Evolutionary conservation across 2,797 vertebrate genomes (phyloP), one percentile per base, ranked within the genome.

Genomic region (Eospalax fontanierii): DNA sequence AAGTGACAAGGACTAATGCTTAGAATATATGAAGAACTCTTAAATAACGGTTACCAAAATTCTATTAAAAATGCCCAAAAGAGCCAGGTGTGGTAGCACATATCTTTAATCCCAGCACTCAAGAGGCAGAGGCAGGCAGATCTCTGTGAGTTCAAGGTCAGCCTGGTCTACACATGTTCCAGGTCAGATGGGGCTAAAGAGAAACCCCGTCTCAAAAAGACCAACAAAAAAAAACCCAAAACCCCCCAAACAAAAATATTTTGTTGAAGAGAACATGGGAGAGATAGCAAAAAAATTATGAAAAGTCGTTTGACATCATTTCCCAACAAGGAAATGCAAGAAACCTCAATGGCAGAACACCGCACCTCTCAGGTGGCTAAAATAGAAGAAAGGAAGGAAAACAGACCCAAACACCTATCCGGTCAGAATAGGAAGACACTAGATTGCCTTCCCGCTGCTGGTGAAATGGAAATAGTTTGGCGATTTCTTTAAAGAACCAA

Each of bases 401-500:
- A 68, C 33, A 33, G 65, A 28, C 63, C 28, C 35, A 73, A 38
- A 59, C 68, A n/a, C n/a, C n/a, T n/a, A n/a, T 57, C 38, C 76
- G n/a, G 11, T 76, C 19, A 89, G 4, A 30, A 82, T 40, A 6
- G 24, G 50, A 12, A 54, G 50, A 15, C 14, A 7, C 50, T 54
- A 14, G 50, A 54, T 15, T 54, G 50, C 50, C n/a, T 46, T 68
- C 50, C 63, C 33, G 35, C 24, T 65, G 59, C 21, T 50, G 26
- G 22, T 59, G 24, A 18, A 28, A 84, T 80, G 73, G 40, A 92
- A 94, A 78, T 1, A 91, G 43, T 63, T 74, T 61, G 79, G 30
- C 74, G 86, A 43, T 68, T 74, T 79, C n/a, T 94, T 94, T 66
- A 74, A 78, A 92, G 70, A 87, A 78, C 2, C 90, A 76, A 78